phyloP scores from a whole-genome alignment of 2,797 vertebrate genomes.

The Oreochromis grahami region DNA sequence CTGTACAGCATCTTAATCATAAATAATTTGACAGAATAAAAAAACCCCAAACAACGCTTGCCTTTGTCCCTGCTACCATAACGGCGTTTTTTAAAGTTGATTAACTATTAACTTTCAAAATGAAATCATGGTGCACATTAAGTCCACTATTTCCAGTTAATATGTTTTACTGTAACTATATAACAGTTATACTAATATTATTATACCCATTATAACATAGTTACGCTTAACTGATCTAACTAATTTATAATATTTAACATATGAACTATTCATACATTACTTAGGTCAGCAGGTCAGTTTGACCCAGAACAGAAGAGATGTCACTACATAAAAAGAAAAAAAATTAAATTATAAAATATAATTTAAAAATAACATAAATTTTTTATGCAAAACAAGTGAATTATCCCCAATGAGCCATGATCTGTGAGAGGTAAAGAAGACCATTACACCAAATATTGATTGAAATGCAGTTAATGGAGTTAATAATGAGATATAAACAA shows the following conservation, averaged over 20 bases:
- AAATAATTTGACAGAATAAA: neutral
- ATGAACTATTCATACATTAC: neutral
- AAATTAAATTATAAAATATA: neutral
- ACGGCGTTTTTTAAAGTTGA: accelerated
- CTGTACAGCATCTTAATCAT: neutral
- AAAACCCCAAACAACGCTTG: neutral
- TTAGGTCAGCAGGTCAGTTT: neutral
- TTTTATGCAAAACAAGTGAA: neutral
- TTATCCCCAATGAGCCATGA: neutral
- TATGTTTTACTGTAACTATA: neutral
- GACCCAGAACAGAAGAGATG: neutral
- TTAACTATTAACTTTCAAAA: neutral
- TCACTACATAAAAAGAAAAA: neutral
- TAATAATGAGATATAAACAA: neutral
- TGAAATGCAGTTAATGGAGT: neutral
- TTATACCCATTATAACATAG: neutral
- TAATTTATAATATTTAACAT: neutral
- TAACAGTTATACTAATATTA: neutral
- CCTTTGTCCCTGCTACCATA: neutral
- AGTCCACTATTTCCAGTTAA: neutral
- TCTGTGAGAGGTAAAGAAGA: neutral
- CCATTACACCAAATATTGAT: neutral
- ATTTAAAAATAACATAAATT: neutral
- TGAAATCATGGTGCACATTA: neutral
- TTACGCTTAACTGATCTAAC: neutral